phyloP scores from a whole-genome alignment of 2,888 invertebrate species.

The Cylloceria caligata region DNA sequence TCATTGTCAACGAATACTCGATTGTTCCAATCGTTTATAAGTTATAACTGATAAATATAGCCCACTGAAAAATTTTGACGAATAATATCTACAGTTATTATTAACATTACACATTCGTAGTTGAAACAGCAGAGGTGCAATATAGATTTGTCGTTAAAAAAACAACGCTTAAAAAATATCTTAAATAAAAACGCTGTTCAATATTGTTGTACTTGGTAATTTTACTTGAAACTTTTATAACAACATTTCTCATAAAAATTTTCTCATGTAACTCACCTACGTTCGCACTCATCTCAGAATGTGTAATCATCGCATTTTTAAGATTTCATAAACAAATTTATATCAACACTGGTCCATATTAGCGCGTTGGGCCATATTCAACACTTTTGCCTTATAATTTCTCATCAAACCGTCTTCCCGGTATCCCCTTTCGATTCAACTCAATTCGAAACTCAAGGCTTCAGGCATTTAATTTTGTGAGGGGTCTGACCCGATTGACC shows the following conservation, averaged over 20 bases:
- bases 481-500: constrained; percentile 31
- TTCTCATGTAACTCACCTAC: too few relatives aligned
- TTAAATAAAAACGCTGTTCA: too few relatives aligned
- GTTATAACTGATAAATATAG: neutral
- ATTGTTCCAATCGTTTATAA: neutral
- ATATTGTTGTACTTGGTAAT: too few relatives aligned
- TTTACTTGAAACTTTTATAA: too few relatives aligned
- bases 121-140: neutral
- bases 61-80: neutral
- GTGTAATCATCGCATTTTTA: too few relatives aligned
- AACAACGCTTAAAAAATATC: too few relatives aligned
- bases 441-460: constrained; percentile 12
- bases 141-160: neutral
- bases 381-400: too few relatives aligned
- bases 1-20: neutral
- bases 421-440: constrained; percentile 23
- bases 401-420: neutral
- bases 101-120: neutral
- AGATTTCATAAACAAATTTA: too few relatives aligned
- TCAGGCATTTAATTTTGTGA: constrained; percentile 10
- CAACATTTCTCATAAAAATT: too few relatives aligned
- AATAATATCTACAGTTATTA: too few relatives aligned
- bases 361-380: neutral
- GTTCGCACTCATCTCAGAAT: too few relatives aligned
- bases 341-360: neutral